Percentiles rank a stretch among this genome's conserved stretches.
Evolutionary conservation across 2,113 vertebrate genomes (phyloP).

Genomic region (Excalfactoria chinensis): DNA sequence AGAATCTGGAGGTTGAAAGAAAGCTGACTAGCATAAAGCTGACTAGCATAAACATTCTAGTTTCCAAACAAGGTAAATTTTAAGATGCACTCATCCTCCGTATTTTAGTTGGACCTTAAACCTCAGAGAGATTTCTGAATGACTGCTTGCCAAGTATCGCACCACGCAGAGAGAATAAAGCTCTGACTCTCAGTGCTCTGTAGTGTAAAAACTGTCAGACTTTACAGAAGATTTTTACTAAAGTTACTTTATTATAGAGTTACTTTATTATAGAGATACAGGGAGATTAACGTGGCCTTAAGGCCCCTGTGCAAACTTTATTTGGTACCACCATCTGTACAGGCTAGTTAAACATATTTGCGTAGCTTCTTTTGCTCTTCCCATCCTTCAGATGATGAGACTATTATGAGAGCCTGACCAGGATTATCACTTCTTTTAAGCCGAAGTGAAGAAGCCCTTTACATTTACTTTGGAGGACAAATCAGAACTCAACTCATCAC

Average conservation of each 20-base stretch:
- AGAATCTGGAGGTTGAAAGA: neutral
- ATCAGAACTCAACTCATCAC: neutral
- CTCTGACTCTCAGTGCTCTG: neutral
- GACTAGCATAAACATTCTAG: neutral
- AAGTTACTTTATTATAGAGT: conserved; percentile 36
- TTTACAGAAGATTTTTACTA: conserved; percentile 3
- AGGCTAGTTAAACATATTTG: neutral
- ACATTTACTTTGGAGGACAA: neutral
- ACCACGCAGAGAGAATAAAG: neutral
- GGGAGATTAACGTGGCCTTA: conserved; percentile 3
- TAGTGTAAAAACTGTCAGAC: neutral
- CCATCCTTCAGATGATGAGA: neutral
- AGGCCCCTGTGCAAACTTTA: neutral
- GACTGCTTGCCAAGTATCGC: neutral
- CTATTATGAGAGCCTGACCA: neutral
- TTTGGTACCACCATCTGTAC: neutral
- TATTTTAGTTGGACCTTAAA: neutral
- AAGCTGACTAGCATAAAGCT: neutral
- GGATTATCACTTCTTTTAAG: neutral
- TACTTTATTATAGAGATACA: conserved; percentile 19
- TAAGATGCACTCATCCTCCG: neutral
- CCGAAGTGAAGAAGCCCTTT: neutral
- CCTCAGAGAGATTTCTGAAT: neutral
- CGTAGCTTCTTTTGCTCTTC: neutral
- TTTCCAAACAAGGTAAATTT: neutral